Evolutionary conservation across 2,888 invertebrate species (phyloP), one percentile per base, ranked within the genome.

Genomic region (Nezara viridula): DNA sequence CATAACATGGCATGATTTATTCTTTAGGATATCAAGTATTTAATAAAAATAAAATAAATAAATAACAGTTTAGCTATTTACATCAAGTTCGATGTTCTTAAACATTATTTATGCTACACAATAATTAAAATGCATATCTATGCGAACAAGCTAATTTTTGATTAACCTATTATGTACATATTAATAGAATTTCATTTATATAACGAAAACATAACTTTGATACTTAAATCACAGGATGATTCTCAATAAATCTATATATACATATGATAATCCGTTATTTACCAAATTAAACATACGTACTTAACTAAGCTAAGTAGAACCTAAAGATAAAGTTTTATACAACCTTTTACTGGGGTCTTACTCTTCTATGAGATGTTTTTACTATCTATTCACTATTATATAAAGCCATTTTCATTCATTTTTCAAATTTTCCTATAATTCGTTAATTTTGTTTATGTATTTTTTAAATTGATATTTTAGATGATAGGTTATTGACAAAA

Each of bases 141-240:
- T 52, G 49, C 27, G 3, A 44, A 47, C 21, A 85, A 27, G 47
- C 44, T 40, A 44, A 81, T 14, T 49, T 85, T 47, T 49, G 14
- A 47, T 47, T 85, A 85, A 0, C 85, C 49, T 85, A 37, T 32
- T 86, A 55, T 86, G 7, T 81, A 81, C 40, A 81, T 81, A 47
- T 81, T 24, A 24, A 81, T 81, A 81, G 81, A 81, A 40, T 81
- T 44, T 81, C 40, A 81, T 81, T 81, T 81, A 44, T 81, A 81
- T 47, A 81, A 81, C 81, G 81, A 81, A 44, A 81, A 81, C 81
- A 81, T 81, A 81, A 81, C 81, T 81, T 44, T 44, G 66, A 73
- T 73, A 73, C 37, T 73, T 73, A 73, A 81, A 81, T 81, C 81
- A 81, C 81, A 81, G 81, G n/a, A 81, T 44, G 12, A 50, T 60